Evolutionary conservation across 1,140 invertebrate species (phyloP), one percentile per base, ranked within the genome.

Genomic region (Pseudobourletiella spinata): DNA sequence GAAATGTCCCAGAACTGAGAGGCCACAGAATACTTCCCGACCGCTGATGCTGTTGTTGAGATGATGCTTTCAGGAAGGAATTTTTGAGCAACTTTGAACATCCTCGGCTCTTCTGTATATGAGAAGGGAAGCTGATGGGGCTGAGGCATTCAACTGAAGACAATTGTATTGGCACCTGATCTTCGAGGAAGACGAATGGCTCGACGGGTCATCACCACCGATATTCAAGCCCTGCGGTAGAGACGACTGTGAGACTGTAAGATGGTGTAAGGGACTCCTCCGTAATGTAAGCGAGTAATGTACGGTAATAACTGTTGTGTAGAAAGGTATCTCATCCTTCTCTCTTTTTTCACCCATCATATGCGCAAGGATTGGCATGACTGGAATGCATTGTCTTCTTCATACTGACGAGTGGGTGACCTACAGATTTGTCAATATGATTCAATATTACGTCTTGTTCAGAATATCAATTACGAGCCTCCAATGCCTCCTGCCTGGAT

Each of bases 151-250:
- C 43, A 39, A 46, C 43, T 46, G 43, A 46, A 46, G 43, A 46
- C 43, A 46, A 46, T 46, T 46, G n/a, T 46, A 46, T 46, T 46
- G 43, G 43, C 43, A 46, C 43, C 43, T 46, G 43, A 46, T 20
- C 24, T 46, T 46, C 43, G n/a, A 46, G 24, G 43, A 46, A 46
- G 43, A 46, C 43, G 43, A 22, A 46, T 46, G 43, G 24, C 4
- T 46, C 43, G 43, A n/a, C 43, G 43, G 43, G 43, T 46, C 4
- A 4, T 18, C 4, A 22, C 43, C 4, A n/a, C 43, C 24, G 6
- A 8, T 18, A 8, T 46, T 22, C 35, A 39, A 11, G 11, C 35
- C 11, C 35, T n/a, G n/a, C n/a, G n/a, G n/a, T n/a, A n/a, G n/a
- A n/a, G n/a, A 39, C 35, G 35, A 11, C 11, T 39, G 35, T 39